Evolutionary conservation across 1,140 invertebrate species (phyloP), one percentile per base, ranked within the genome.

Genomic region (Cydia amplana): DNA sequence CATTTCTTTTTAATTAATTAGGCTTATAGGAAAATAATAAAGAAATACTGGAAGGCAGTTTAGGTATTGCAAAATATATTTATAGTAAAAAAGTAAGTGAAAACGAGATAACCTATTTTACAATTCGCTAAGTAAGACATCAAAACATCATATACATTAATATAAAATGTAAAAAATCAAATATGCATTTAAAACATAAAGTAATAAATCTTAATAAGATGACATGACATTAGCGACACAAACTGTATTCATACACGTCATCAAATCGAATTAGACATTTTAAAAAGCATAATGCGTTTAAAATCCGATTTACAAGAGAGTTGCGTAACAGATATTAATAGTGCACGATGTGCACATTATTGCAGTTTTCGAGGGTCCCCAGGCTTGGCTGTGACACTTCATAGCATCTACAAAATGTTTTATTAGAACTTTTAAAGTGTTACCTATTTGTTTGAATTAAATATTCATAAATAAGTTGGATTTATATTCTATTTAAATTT

Each of bases 261-360:
- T 67, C 64, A 67, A 67, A 67, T 67, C 64, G 64, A 67, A 67
- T 67, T 67, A 67, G 28, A 36, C 9, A n/a, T 67, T 67, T 32
- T 16, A 67, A 67, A 36, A 67, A 36, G 64, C 64, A 67, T 60
- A 67, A 67, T 67, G 64, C 28, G 64, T 67, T 67, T 67, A 67
- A 67, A 36, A 67, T 67, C 9, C 28, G 64, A 32, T 67, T 67
- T 32, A 28, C 18, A 36, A 10, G n/a, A 10, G n/a, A 51, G 25
- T 32, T 36, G 10, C 28, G 25, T n/a, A 67, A 67, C n/a, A 67
- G 28, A 67, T 32, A 67, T 67, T 67, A 67, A 67, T 67, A 67
- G 64, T 67, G 64, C 64, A 60, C 49, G 5, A 60, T 23, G 9
- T 55, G 55, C 18, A 60, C 55, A 60, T 20, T 60, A 23, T 9